Evolutionary conservation across 2,797 vertebrate species (phyloP).

Genomic region (Enteromius thamalakanensis): DNA sequence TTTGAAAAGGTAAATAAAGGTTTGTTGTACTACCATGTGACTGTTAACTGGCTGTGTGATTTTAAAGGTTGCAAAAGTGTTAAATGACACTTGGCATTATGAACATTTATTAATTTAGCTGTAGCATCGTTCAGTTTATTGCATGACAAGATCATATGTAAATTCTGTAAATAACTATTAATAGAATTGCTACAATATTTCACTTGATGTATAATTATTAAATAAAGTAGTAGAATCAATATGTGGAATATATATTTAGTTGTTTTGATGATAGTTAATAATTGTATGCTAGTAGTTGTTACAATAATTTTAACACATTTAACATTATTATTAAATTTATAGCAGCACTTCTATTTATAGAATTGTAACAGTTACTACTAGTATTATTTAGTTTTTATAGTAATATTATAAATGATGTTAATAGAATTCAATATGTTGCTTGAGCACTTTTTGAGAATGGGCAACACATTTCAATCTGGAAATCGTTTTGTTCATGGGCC

Average conservation of each 20-base stretch:
- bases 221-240: no score
- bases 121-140: not conserved
- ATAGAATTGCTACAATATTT: not conserved
- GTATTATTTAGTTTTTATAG: not conserved
- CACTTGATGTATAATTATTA: not conserved
- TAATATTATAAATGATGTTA: not conserved
- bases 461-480: not conserved
- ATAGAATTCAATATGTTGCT: not conserved
- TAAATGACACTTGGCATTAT: not conserved
- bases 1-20: slow-evolving; percentile 44
- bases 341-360: not conserved
- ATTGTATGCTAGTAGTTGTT: not conserved
- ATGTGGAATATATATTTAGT: no score
- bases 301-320: not conserved
- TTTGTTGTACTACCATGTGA: not conserved
- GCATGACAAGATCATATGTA: not conserved
- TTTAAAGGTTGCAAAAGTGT: not conserved
- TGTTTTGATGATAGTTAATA: not conserved
- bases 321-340: not conserved
- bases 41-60: not conserved
- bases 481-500: not conserved
- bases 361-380: not conserved
- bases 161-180: not conserved
- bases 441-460: not conserved
- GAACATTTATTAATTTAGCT: not conserved